Conservation (phyloP, 2,113 vertebrate species). For the Riparia riparia region DNA sequence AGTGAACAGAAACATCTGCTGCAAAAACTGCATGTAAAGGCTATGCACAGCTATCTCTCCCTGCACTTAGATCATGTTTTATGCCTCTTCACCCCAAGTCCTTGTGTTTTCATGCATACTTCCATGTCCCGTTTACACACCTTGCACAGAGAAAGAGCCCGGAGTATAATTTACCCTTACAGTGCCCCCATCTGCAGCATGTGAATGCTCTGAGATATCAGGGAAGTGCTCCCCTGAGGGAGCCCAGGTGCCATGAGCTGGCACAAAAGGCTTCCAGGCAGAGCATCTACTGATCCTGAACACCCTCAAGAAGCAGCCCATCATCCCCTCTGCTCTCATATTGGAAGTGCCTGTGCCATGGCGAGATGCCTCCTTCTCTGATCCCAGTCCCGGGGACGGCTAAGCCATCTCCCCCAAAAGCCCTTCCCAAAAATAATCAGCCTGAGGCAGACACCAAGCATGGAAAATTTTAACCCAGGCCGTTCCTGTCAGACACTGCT, state of each 20-base stretch:
- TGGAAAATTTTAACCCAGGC: not conserved
- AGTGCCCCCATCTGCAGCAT: accelerated
- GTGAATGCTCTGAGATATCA: not conserved
- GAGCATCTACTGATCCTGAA: not conserved
- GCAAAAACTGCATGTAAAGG: not conserved
- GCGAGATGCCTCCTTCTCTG: not conserved
- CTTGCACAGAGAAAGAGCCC: not conserved
- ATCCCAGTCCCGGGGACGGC: not conserved
- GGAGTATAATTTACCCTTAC: not conserved
- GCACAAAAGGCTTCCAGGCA: not conserved
- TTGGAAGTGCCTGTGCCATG: not conserved
- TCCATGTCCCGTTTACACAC: not conserved
- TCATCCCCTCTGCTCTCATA: not conserved
- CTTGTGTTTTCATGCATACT: accelerated
- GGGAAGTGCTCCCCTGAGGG: not conserved
- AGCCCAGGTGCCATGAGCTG: not conserved
- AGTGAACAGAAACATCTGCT: not conserved
- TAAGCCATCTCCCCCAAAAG: not conserved
- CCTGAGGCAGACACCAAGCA: not conserved
- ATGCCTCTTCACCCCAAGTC: not conserved
- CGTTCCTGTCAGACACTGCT: accelerated
- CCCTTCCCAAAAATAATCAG: constrained; percentile 21
- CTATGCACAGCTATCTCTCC: not conserved
- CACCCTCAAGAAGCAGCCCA: not conserved
- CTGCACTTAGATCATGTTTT: not conserved